Conservation (phyloP, 2,888 invertebrate genomes). For the Drosophila peninsularis region DNA sequence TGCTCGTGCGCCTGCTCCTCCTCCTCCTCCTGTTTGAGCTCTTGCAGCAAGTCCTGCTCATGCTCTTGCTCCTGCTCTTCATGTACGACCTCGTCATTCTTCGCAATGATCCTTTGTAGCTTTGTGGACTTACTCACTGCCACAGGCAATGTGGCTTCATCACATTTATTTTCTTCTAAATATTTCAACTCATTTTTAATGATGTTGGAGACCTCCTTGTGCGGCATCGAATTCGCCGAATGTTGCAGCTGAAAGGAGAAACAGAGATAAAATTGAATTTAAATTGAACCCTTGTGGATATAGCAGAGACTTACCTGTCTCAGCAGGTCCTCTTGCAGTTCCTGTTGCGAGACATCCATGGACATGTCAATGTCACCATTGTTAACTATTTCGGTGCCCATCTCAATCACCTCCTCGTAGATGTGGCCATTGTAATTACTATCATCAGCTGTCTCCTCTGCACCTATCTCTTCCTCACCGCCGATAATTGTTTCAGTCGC, state of each 20-base stretch:
- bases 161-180: constrained; percentile 5
- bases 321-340: neutral
- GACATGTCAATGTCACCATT: constrained; percentile 9
- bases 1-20: neutral
- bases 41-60: too few relatives aligned
- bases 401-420: constrained; percentile 19
- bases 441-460: constrained; percentile 17
- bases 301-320: constrained; percentile 22
- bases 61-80: neutral
- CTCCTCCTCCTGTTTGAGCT: neutral
- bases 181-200: constrained; percentile 1
- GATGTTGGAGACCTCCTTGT: neutral
- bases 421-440: constrained; percentile 45
- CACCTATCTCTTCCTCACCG: constrained; percentile 55
- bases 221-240: neutral
- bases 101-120: neutral
- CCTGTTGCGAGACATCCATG: constrained; percentile 7
- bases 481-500: constrained; percentile 72
- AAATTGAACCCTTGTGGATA: neutral
- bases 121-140: neutral
- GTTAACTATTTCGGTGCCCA: constrained; percentile 12
- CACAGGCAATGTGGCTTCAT: constrained; percentile 3
- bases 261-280: neutral
- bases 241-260: neutral
- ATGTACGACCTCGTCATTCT: neutral